phyloP scores from a whole-genome alignment of 2,113 vertebrate genomes.

The Onychorhynchus coronatus region DNA sequence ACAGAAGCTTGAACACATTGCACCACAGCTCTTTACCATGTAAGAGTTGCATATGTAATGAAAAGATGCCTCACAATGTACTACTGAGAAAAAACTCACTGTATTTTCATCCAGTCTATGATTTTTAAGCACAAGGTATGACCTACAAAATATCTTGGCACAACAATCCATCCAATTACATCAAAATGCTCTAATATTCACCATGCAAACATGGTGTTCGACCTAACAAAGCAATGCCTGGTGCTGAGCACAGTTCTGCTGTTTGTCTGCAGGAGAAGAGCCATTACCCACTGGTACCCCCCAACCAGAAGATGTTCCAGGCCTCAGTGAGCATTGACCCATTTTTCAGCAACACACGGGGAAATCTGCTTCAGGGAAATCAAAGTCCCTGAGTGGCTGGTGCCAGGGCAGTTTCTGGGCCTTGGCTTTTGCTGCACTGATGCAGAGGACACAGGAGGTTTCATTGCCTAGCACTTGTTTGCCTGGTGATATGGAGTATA shows the following conservation, averaged over 20 bases:
- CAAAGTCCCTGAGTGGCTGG: fast-evolving
- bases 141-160: background rate
- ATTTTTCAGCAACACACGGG: background rate
- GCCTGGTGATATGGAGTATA: fast-evolving
- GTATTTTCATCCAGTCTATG: background rate
- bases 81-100: background rate
- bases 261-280: background rate
- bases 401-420: background rate
- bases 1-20: background rate
- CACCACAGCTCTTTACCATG: background rate
- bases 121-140: background rate
- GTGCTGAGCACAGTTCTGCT: background rate
- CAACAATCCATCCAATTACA: background rate
- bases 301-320: background rate
- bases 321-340: fast-evolving
- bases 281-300: background rate
- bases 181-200: background rate
- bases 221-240: background rate
- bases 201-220: background rate
- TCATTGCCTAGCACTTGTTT: background rate
- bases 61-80: background rate
- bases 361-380: background rate
- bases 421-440: background rate
- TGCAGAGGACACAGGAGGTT: background rate
- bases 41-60: background rate